phyloP scores from a whole-genome alignment of 2,113 vertebrate species.

The Microtus ochrogaster region DNA sequence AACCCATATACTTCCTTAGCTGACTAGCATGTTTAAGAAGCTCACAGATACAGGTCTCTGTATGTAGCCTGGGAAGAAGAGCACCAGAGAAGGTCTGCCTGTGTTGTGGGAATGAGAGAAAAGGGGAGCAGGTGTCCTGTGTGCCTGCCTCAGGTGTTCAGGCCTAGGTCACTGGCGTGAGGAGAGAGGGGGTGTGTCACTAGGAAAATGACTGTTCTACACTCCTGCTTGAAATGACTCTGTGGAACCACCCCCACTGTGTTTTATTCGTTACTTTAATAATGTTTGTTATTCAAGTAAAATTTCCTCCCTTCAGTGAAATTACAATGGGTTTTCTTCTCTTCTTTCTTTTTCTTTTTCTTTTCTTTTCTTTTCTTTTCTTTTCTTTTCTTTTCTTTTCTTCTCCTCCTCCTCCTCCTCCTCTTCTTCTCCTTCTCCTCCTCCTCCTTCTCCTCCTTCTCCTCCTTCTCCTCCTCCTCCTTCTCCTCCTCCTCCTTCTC shows the following conservation, averaged over 20 bases:
- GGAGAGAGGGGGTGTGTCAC: neutral
- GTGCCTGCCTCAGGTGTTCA: neutral
- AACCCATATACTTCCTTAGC: neutral
- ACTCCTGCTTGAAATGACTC: neutral
- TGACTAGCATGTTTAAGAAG: neutral
- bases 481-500: no score
- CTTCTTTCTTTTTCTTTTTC: no score
- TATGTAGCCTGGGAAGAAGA: neutral
- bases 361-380: no score
- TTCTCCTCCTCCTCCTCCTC: no score
- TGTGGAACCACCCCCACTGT: neutral
- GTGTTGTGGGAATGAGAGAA: neutral
- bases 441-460: no score
- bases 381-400: no score
- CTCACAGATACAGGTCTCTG: neutral
- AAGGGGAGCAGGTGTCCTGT: neutral
- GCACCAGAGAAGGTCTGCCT: neutral
- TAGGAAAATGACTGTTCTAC: neutral
- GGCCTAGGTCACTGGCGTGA: neutral
- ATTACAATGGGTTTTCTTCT: neutral
- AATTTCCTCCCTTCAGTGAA: constrained; percentile 27
- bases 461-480: no score
- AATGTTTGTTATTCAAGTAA: constrained; percentile 9
- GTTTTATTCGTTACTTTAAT: neutral
- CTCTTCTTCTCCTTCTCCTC: accelerated